A percentile compares a stretch with the other conserved stretches of the same genome.
These are phyloP conservation scores for Volucella bombylans DNA, from an alignment of 2,888 invertebrate species.

Conservation along the genomic window DNA sequence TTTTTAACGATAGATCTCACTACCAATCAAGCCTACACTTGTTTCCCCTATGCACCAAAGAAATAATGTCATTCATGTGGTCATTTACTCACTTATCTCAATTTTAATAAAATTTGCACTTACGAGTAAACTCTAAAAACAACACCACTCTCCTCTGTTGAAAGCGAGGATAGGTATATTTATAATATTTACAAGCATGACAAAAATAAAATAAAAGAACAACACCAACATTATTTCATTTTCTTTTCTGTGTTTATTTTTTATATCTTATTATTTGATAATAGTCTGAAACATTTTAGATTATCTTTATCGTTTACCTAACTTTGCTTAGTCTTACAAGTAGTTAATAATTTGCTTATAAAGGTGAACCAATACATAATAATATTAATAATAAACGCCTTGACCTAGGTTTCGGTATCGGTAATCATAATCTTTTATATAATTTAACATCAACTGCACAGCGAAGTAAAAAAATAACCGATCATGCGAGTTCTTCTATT, in stretches of 20 bases:
- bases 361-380: slow-evolving; percentile 9
- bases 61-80: too few relatives aligned
- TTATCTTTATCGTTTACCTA: slow-evolving; percentile 11
- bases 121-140: too few relatives aligned
- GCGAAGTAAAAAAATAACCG: slow-evolving; percentile 67
- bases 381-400: slow-evolving; percentile 1
- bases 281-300: slow-evolving; percentile 37
- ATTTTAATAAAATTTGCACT: too few relatives aligned
- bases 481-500: slow-evolving; percentile 5
- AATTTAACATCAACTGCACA: slow-evolving; percentile 54
- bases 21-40: too few relatives aligned
- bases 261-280: slow-evolving; percentile 39
- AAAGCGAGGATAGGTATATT: too few relatives aligned
- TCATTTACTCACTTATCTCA: too few relatives aligned
- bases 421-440: slow-evolving; percentile 21
- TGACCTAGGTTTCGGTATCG: too few relatives aligned
- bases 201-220: background rate
- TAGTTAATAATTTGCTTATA: slow-evolving; percentile 35
- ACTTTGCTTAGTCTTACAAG: slow-evolving; percentile 15
- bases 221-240: background rate
- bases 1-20: too few relatives aligned
- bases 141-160: too few relatives aligned
- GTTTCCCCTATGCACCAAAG: too few relatives aligned
- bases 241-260: slow-evolving; percentile 18
- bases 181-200: too few relatives aligned